Evolutionary conservation across 2,113 vertebrate species (phyloP), one percentile per base, ranked within the genome.

Genomic region (Gallinago media): DNA sequence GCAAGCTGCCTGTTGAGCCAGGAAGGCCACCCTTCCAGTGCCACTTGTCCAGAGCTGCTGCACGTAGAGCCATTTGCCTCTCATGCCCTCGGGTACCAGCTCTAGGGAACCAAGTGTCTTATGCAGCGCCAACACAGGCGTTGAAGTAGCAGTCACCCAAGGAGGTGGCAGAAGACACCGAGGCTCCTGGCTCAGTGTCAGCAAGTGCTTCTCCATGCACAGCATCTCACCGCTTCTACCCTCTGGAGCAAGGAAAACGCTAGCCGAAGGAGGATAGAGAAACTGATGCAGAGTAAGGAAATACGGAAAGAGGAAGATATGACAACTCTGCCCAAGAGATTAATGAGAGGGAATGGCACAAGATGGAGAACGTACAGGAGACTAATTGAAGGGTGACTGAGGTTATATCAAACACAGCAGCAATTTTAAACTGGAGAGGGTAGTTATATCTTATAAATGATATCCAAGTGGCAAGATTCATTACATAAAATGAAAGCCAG

Each of bases 61-160:
- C 26, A 3, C 0, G 9, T 40, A 52, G 47, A 62, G 21, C 46
- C 6, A 0, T 54, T 40, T 12, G 34, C 62, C 25, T n/a, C n/a
- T 47, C 17, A 0, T 1, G 31, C 34, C 50, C 67, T 47, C 40
- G 16, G 56, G 52, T 4, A 21, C 15, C 0, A 0, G 12, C n/a
- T 58, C 26, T 1, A 3, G 49, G 36, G 20, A 75, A 3, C 46
- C 13, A 20, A 34, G 44, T 3, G 49, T 8, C 44, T 36, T 11
- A 1, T 1, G 12, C 50, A 66, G 58, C 75, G 42, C 31, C 50
- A 26, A 1, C 63, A 9, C 5, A 3, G 23, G 12, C 1, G 4
- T 17, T 44, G 52, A 77, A 52, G 50, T 34, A 32, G 26, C 59
- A 71, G 10, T 26, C 62, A 77, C 71, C 4, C 3, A 31, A 44